These are phyloP conservation scores for Neopelma chrysocephalum DNA, from an alignment of 2,797 vertebrate genomes.

Conservation along the genomic window DNA sequence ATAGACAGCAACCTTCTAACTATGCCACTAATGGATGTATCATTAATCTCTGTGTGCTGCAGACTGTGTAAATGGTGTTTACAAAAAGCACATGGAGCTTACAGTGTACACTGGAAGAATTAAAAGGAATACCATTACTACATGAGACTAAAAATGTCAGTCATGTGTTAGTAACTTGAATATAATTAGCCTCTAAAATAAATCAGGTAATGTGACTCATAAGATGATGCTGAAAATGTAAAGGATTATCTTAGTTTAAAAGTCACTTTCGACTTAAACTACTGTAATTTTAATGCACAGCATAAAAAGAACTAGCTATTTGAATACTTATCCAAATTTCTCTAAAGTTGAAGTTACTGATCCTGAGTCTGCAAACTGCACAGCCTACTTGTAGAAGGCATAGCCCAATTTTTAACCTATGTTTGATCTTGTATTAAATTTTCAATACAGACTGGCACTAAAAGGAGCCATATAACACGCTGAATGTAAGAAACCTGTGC, in stretches of 20 bases:
- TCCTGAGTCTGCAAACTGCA: background rate
- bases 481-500: background rate
- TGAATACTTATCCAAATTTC: background rate
- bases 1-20: background rate
- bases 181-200: background rate
- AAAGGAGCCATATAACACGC: background rate
- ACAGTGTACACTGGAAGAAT: background rate
- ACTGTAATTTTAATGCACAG: background rate
- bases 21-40: background rate
- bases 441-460: background rate
- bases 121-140: background rate
- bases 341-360: background rate
- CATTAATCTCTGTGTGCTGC: background rate
- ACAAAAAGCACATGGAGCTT: background rate
- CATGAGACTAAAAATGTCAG: background rate
- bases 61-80: background rate
- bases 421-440: background rate
- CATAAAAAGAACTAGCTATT: background rate
- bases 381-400: background rate
- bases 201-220: background rate
- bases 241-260: background rate
- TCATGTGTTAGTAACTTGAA: background rate
- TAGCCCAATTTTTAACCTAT: background rate
- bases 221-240: background rate
- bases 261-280: background rate